Base-by-base conservation (phyloP, 2,888 invertebrate genomes). In the Nemotelus pantherinus region DNA sequence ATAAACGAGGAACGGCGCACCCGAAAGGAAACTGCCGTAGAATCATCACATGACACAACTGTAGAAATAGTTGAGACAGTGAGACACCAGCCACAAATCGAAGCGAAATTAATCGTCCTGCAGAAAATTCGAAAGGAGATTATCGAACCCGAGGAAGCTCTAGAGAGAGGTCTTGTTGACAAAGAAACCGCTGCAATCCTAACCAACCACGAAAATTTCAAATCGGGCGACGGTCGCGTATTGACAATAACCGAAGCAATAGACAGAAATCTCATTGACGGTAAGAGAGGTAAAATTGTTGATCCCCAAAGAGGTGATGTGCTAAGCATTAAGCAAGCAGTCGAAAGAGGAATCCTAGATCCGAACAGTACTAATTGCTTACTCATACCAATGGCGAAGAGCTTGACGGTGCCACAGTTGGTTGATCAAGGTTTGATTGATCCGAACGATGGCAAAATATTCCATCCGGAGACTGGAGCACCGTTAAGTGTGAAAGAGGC, bases 381-480 rank as follows among this genome's bases (percentile, higher is more conserved):
- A 80, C 88, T 96, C 50, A 89, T 95, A 82, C 96, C 96, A 44
- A 86, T 95, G 79, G 95, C 92, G 64, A 92, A 92, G 84, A 94
- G 94, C 84, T 88, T 96, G 25, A 93, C 95, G 0, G 90, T 97
- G 81, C 93, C 95, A 7, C 95, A 95, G 87, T 90, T 97, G 64
- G 91, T 95, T 80, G 91, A 92, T 80, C 96, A 96, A 87, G 98
- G 97, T 70, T 90, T 97, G 50, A 90, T 97, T 81, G 94, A 95
- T 85, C 90, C 91, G 3, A 86, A 88, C 48, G 91, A 91, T 10
- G 91, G 92, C 80, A 93, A 93, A 87, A 92, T 95, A 78, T 90
- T 97, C 81, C 96, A 96, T 86, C 96, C 96, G 2, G 95, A 95
- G 88, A 94, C 94, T 43, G 96, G 96, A 2, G 91, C 89, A 81